phyloP scores from a whole-genome alignment of 2,888 invertebrate species.

The Eupithecia subumbrata region DNA sequence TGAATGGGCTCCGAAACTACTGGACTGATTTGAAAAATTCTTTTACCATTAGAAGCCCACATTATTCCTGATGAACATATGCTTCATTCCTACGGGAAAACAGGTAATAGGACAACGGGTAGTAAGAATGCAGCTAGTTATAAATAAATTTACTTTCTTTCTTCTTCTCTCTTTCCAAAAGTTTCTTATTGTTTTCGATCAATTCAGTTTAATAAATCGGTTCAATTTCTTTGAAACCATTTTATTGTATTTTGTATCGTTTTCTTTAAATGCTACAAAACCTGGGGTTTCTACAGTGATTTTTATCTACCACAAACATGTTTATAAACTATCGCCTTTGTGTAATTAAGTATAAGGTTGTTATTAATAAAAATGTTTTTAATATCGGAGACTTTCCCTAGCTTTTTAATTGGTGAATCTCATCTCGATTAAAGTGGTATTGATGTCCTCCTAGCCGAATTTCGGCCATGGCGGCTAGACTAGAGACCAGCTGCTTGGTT shows the following conservation, averaged over 20 bases:
- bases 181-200: background rate
- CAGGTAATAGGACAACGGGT: too few species aligned
- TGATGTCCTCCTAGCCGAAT: background rate
- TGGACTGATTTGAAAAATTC: too few species aligned
- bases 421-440: background rate
- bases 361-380: background rate
- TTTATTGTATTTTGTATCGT: background rate
- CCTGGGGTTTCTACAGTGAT: background rate
- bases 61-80: too few species aligned
- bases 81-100: too few species aligned
- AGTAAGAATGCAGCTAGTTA: too few species aligned
- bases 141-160: too few species aligned
- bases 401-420: background rate
- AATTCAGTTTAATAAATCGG: background rate
- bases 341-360: background rate
- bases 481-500: background rate
- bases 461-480: background rate
- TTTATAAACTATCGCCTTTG: background rate
- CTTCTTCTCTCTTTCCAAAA: background rate
- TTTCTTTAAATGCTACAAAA: background rate
- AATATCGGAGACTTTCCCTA: background rate
- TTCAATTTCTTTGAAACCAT: background rate
- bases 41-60: too few species aligned
- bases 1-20: too few species aligned
- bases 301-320: background rate